Percentiles rank a stretch among this genome's conserved stretches.
Conservation (phyloP, 2,888 invertebrate species). For the Cheilosia urbana region DNA sequence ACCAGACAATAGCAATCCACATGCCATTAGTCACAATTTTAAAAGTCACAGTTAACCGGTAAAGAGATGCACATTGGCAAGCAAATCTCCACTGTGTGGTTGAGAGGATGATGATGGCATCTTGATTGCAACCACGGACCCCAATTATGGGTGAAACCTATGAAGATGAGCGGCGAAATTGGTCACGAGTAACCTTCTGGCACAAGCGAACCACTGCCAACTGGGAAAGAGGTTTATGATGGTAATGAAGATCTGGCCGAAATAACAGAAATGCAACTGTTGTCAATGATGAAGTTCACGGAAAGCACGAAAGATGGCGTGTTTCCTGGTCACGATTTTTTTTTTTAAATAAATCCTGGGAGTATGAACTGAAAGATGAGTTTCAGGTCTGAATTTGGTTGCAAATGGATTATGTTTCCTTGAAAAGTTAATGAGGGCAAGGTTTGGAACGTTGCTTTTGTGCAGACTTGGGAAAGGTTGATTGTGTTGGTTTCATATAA, state of each 20-base stretch:
- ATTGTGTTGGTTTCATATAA: no score
- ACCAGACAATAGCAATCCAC: conserved; percentile 23
- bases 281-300: conserved; percentile 69
- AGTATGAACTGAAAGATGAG: neutral
- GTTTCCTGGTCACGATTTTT: conserved; percentile 57
- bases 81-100: neutral
- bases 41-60: conserved; percentile 16
- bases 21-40: conserved; percentile 37
- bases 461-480: no score
- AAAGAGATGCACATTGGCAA: conserved; percentile 1
- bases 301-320: conserved; percentile 30
- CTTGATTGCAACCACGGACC: conserved; percentile 31
- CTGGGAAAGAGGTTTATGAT: conserved; percentile 37
- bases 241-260: conserved; percentile 34
- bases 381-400: neutral
- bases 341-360: neutral
- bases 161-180: conserved; percentile 47
- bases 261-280: conserved; percentile 6
- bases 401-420: neutral
- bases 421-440: neutral
- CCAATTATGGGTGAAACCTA: conserved; percentile 51
- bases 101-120: conserved; percentile 24
- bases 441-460: neutral
- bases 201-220: conserved; percentile 7
- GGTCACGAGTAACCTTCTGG: conserved; percentile 64